A percentile compares a stretch with the other conserved stretches of the same genome.
These are phyloP conservation scores for Myodes glareolus DNA, from an alignment of 2,113 vertebrate genomes.

Conservation along the genomic window DNA sequence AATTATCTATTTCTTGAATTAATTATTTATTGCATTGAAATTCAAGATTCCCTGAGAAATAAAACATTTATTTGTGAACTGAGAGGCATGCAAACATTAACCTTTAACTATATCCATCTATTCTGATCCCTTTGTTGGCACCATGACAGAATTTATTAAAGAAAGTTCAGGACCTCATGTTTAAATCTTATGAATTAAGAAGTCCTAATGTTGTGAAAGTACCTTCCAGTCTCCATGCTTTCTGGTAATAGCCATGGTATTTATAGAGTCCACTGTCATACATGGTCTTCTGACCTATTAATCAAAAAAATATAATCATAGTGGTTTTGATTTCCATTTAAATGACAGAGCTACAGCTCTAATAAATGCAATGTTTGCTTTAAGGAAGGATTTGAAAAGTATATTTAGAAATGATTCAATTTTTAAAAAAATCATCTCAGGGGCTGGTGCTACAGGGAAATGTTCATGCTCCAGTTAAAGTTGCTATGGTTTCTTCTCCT, in stretches of 20 bases:
- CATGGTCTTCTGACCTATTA: neutral
- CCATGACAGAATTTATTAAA: constrained; percentile 61
- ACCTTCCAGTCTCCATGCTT: neutral
- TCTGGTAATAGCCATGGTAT: neutral
- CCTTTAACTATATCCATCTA: constrained; percentile 69
- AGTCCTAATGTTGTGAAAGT: neutral
- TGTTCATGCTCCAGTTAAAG: neutral
- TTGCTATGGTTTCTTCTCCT: neutral
- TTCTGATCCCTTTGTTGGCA: constrained; percentile 57
- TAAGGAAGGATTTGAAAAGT: neutral
- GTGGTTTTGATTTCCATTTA: neutral
- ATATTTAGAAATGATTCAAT: neutral
- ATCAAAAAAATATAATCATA: neutral
- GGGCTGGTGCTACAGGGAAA: neutral
- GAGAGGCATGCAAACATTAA: constrained; percentile 67
- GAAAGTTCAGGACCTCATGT: constrained; percentile 60
- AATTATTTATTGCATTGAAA: constrained; percentile 76
- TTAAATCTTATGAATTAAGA: constrained; percentile 61
- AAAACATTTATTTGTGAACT: constrained; percentile 76
- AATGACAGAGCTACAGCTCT: neutral
- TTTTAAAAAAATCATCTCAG: neutral
- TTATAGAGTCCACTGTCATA: neutral
- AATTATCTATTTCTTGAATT: constrained; percentile 54
- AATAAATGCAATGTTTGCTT: neutral
- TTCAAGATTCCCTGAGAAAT: constrained; percentile 67